These are phyloP conservation scores for Neofelis nebulosa DNA, from an alignment of 2,113 vertebrate species.

Conservation along the genomic window DNA sequence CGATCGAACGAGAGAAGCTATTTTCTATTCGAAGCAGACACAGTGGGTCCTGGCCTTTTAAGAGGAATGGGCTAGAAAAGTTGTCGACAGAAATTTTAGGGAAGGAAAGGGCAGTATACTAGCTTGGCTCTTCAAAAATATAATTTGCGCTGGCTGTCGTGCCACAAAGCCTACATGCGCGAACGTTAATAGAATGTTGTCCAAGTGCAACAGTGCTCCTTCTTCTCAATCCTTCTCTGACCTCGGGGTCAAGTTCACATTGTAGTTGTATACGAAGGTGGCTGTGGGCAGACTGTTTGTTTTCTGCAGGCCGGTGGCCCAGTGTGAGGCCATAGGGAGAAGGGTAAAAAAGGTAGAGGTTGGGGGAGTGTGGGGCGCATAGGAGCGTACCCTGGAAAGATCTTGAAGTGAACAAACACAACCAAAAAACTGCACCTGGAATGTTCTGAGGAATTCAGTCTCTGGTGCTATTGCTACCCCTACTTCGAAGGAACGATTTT, in stretches of 20 bases:
- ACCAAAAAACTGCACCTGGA: conserved; percentile 25
- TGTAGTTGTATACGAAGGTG: accelerated
- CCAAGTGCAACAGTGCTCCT: background rate
- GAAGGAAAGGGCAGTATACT: background rate
- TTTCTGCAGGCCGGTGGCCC: conserved; percentile 33
- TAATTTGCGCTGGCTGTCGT: background rate
- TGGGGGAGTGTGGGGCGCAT: background rate
- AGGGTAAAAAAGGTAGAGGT: background rate
- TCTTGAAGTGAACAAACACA: background rate
- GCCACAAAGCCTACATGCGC: accelerated
- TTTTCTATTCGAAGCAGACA: conserved; percentile 59
- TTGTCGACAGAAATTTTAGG: background rate
- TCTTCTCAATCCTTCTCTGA: accelerated
- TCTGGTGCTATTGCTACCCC: conserved; percentile 38
- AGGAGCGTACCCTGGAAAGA: background rate
- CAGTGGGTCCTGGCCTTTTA: conserved; percentile 25
- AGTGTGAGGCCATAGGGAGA: background rate
- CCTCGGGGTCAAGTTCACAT: background rate
- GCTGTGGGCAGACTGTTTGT: background rate
- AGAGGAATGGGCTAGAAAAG: background rate
- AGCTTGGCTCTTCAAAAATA: conserved; percentile 41
- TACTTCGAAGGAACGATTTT: conserved; percentile 43
- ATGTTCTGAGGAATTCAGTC: conserved; percentile 46
- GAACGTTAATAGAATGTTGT: accelerated
- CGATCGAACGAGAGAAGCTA: conserved; percentile 69